Evolutionary conservation across 2,888 invertebrate species (phyloP).

Genomic region (Drosophila rellima): DNA sequence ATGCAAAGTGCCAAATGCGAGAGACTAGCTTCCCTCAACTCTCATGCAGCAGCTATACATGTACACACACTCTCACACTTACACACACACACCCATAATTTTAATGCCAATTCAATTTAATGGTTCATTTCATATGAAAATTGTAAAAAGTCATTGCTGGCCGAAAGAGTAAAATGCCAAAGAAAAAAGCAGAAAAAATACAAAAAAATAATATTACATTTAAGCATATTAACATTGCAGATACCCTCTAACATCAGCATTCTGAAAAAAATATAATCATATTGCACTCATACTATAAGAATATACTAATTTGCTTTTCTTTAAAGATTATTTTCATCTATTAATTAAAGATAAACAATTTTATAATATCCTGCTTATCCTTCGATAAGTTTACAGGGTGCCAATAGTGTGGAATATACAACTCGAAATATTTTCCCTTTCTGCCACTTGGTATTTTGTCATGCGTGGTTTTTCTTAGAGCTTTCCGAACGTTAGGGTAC

Average conservation of each 20-base stretch:
- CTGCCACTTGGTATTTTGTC: constrained; percentile 76
- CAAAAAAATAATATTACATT: not conserved
- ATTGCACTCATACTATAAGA: too few species aligned
- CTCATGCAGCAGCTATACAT: constrained; percentile 3
- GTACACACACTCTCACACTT: constrained; percentile 19
- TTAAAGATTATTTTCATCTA: not conserved
- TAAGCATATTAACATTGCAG: not conserved
- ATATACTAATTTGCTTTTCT: not conserved
- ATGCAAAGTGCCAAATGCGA: constrained; percentile 79
- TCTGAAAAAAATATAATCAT: not conserved
- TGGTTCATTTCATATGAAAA: constrained; percentile 82
- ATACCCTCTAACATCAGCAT: constrained; percentile 15
- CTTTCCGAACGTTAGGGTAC: constrained; percentile 20
- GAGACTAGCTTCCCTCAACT: constrained; percentile 17
- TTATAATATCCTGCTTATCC: not conserved
- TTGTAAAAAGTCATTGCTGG: constrained; percentile 81
- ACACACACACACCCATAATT: constrained; percentile 72
- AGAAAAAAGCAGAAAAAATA: constrained; percentile 25
- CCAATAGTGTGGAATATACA: not conserved
- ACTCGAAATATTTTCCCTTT: constrained; percentile 44
- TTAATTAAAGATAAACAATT: not conserved
- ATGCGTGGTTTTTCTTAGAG: constrained; percentile 71
- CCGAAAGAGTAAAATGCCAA: constrained; percentile 63
- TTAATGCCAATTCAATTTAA: constrained; percentile 82
- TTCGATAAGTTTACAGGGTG: constrained; percentile 25